Evolutionary conservation across 2,888 invertebrate species (phyloP).

Genomic region (Zonitis immaculata): DNA sequence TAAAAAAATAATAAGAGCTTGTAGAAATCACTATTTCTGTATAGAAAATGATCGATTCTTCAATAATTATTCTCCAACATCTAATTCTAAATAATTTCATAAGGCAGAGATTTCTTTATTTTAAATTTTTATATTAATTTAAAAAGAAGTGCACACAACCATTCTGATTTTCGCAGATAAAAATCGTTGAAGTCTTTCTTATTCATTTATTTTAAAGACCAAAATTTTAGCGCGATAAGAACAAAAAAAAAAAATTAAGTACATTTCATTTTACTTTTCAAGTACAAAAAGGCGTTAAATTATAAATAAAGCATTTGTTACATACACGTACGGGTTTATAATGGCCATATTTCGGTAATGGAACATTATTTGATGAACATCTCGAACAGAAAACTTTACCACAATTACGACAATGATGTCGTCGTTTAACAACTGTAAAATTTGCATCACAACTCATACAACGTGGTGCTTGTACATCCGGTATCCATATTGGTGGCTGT

Average conservation of each 20-base stretch:
- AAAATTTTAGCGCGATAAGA: background rate
- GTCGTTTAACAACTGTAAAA: conserved; percentile 90
- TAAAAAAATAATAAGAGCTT: conserved; percentile 2
- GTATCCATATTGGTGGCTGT: conserved; percentile 86
- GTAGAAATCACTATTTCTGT: background rate
- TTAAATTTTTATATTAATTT: background rate
- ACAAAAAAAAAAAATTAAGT: conserved; percentile 24
- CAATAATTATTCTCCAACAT: conserved; percentile 2
- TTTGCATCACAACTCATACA: conserved; percentile 91
- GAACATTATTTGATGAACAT: conserved; percentile 89
- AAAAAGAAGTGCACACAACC: background rate
- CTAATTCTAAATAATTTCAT: conserved; percentile 16
- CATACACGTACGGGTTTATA: conserved; percentile 92
- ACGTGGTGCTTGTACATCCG: conserved; percentile 83
- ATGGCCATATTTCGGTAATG: conserved; percentile 88
- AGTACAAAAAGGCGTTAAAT: conserved; percentile 54
- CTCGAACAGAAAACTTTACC: conserved; percentile 94
- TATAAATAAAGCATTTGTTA: conserved; percentile 77
- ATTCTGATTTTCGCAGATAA: background rate
- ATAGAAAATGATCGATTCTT: background rate
- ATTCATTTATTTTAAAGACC: too few species aligned
- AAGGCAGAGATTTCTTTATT: conserved; percentile 21
- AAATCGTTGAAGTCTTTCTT: too few species aligned
- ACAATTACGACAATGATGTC: conserved; percentile 97
- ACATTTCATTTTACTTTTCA: conserved; percentile 8